Base-by-base conservation (phyloP, 2,888 invertebrate species). In the Cyclophora albipunctata region DNA sequence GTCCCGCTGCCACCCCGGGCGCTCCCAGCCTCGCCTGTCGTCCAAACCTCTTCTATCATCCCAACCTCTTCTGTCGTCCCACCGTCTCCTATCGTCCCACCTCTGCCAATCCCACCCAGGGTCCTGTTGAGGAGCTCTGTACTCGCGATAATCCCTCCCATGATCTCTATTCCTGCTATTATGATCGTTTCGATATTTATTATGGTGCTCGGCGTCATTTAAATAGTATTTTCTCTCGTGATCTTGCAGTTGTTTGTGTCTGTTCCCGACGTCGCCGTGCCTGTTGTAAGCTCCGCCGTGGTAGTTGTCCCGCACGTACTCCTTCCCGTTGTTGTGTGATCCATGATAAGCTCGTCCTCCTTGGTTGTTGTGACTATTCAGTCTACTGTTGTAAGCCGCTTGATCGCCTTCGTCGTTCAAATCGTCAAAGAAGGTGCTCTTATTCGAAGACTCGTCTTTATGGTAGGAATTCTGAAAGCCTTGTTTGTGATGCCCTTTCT, bases 381-480 rank as follows among this genome's bases (percentile, higher is more conserved):
- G 52, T 55, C 71, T 78, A 52, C 80, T 87, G 34, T 86, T 88
- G 55, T 83, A 86, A 2, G 78, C 79, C 3, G 88, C 80, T 69
- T 78, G 78, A 53, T 89, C 89, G 2, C 80, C 84, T 72, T 89
- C 89, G 50, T 89, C 89, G 51, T 80, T 86, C 1, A 78, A 90
- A 65, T 93, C 93, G 63, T 93, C 93, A 64, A 91, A 93, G 74
- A 89, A 93, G 35, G 92, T 92, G 50, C 92, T 91, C 62, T 92
- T 92, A 64, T 91, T 92, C 0, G 92, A 93, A 6, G 91, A 91
- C 67, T 93, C 93, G 59, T 93, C 93, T 71, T 93, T 93, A 63
- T 92, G 91, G 63, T 93, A 93, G 7, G 91, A 90, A 64, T 93
- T 93, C 61, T 90, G 91, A 68, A 92, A 93, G 20, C 93, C 93